Conservation (phyloP, 2,888 invertebrate species). For the Lottia gigantea region DNA sequence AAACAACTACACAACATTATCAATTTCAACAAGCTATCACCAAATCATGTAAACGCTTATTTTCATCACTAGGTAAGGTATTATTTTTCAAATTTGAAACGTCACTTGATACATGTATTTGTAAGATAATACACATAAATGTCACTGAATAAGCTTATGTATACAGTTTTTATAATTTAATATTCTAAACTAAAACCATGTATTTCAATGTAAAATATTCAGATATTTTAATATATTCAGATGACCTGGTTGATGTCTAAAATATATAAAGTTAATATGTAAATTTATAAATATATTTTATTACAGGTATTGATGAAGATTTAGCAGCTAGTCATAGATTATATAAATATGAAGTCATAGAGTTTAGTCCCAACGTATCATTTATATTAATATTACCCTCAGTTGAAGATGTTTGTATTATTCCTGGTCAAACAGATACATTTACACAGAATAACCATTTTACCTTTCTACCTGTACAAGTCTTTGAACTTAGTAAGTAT, state of each 20-base stretch:
- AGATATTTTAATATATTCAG: no score
- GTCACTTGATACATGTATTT: no score
- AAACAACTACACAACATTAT: constrained; percentile 57
- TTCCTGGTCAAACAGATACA: constrained; percentile 83
- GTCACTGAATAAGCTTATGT: no score
- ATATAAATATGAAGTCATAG: constrained; percentile 93
- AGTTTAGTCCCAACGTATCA: constrained; percentile 89
- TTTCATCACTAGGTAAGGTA: constrained; percentile 60
- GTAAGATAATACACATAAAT: neutral
- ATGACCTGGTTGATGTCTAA: no score
- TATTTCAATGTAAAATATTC: no score
- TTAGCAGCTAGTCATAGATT: constrained; percentile 72
- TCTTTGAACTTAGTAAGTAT: constrained; percentile 72
- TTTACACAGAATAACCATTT: constrained; percentile 86
- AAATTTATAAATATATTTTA: neutral
- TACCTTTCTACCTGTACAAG: constrained; percentile 88
- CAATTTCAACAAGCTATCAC: constrained; percentile 67
- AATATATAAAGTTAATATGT: no score
- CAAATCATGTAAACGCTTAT: constrained; percentile 60
- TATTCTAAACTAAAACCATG: no score
- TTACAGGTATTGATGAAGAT: constrained; percentile 48
- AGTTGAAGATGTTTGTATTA: constrained; percentile 89
- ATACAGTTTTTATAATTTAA: no score
- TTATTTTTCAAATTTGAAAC: no score
- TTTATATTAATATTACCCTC: constrained; percentile 93